Conservation (phyloP, 1,140 invertebrate genomes). For the Bombus picipes region DNA sequence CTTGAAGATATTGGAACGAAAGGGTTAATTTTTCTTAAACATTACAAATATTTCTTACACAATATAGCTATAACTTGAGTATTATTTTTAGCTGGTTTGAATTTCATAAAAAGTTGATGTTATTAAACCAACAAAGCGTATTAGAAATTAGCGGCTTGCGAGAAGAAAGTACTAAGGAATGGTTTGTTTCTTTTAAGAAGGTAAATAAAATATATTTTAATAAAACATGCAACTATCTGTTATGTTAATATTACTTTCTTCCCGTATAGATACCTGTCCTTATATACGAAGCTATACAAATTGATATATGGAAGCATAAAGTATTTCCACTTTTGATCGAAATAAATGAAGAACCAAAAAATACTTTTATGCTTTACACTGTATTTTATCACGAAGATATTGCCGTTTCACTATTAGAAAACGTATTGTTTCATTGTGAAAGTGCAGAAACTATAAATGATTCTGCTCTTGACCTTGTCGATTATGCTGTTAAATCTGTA, state of each 20-base stretch:
- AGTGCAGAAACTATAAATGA: constrained; percentile 88
- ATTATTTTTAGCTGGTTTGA: constrained; percentile 87
- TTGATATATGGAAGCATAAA: constrained; percentile 90
- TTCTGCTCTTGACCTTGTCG: constrained; percentile 88
- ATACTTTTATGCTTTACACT: constrained; percentile 89
- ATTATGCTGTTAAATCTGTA: constrained; percentile 86
- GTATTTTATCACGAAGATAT: constrained; percentile 89
- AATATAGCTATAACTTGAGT: constrained; percentile 25
- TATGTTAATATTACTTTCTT: constrained; percentile 48
- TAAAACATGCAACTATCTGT: constrained; percentile 7
- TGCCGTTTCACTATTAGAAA: constrained; percentile 88
- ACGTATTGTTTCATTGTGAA: constrained; percentile 88
- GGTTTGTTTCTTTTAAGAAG: constrained; percentile 86
- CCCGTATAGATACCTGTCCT: constrained; percentile 85
- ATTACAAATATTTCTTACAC: neutral
- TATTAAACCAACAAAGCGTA: constrained; percentile 90
- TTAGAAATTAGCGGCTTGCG: constrained; percentile 87
- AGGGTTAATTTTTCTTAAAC: constrained; percentile 72
- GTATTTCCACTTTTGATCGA: constrained; percentile 88
- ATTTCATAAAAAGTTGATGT: constrained; percentile 89
- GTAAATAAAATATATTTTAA: constrained; percentile 75
- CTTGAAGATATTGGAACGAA: constrained; percentile 82
- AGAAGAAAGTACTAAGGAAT: constrained; percentile 90
- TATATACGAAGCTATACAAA: constrained; percentile 89
- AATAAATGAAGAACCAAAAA: constrained; percentile 85